Percentiles rank a stretch among this genome's conserved stretches.
These are phyloP conservation scores for Galagoides demidoff DNA, from an alignment of 2,797 vertebrate species.

Conservation along the genomic window DNA sequence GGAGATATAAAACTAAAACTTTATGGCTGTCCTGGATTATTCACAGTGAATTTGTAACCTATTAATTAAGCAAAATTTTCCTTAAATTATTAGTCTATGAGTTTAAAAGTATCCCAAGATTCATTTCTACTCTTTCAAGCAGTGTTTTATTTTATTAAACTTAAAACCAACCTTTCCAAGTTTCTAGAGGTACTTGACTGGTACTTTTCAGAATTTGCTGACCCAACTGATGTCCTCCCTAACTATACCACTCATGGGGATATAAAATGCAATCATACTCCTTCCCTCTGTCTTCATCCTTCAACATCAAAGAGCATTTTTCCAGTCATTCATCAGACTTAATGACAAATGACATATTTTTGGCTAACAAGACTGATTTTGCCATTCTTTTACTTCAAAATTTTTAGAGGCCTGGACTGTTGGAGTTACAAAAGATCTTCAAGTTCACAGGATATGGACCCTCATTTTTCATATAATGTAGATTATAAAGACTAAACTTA, in stretches of 20 bases:
- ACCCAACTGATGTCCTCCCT: not conserved
- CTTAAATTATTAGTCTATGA: not conserved
- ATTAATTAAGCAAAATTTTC: not conserved
- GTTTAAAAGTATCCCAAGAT: slow-evolving; percentile 8
- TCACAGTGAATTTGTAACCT: not conserved
- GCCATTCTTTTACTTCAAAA: slow-evolving; percentile 24
- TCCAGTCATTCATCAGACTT: slow-evolving; percentile 47
- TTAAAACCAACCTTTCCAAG: not conserved
- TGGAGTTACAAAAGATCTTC: not conserved
- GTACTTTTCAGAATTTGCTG: not conserved
- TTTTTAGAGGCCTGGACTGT: slow-evolving; percentile 9
- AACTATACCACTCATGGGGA: not conserved
- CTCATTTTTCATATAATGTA: slow-evolving; percentile 4
- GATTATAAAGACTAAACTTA: slow-evolving; percentile 38
- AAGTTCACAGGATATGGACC: not conserved
- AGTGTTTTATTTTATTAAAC: slow-evolving; percentile 25
- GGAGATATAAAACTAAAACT: not conserved
- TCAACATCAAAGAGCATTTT: slow-evolving; percentile 44
- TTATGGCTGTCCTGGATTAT: not conserved
- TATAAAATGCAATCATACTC: not conserved
- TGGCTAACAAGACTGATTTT: slow-evolving; percentile 15
- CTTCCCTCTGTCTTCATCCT: slow-evolving; percentile 22
- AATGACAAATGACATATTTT: slow-evolving; percentile 51
- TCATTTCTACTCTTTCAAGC: not conserved
- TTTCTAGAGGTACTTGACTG: not conserved